phyloP scores from a whole-genome alignment of 64 coral and sea anemone genomes.

The Platygyra sinensis region DNA sequence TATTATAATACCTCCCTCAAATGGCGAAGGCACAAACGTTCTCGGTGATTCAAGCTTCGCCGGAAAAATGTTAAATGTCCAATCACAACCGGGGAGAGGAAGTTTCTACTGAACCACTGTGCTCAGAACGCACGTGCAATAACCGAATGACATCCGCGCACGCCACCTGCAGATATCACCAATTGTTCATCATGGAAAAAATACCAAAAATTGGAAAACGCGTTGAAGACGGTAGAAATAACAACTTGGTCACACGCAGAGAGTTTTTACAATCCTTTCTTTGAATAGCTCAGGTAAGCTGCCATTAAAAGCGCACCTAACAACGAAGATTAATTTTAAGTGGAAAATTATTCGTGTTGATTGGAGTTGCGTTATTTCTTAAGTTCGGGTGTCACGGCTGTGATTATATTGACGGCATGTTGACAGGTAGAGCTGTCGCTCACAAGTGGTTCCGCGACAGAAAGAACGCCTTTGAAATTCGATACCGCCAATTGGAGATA shows the following conservation, averaged over 20 bases:
- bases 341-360: constrained; percentile 68
- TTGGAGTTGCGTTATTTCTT: constrained; percentile 62
- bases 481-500: constrained; percentile 81
- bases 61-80: constrained; percentile 41
- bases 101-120: constrained; percentile 32
- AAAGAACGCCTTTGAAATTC: constrained; percentile 70
- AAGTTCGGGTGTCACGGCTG: constrained; percentile 69
- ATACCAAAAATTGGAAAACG: not conserved
- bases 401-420: constrained; percentile 69
- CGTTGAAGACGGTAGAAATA: not conserved
- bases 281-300: not conserved
- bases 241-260: constrained; percentile 14
- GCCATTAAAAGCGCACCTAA: constrained; percentile 3
- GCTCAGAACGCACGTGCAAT: constrained; percentile 58
- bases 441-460: constrained; percentile 77
- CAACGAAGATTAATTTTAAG: constrained; percentile 43
- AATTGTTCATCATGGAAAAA: constrained; percentile 35
- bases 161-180: constrained; percentile 69
- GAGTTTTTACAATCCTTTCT: not conserved
- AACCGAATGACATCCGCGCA: constrained; percentile 41
- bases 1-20: constrained; percentile 68
- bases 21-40: constrained; percentile 43
- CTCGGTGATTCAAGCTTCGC: constrained; percentile 39
- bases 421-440: constrained; percentile 87
- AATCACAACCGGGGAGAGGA: not conserved